Conservation (phyloP, 2,113 vertebrate species). For the Pogona vitticeps region DNA sequence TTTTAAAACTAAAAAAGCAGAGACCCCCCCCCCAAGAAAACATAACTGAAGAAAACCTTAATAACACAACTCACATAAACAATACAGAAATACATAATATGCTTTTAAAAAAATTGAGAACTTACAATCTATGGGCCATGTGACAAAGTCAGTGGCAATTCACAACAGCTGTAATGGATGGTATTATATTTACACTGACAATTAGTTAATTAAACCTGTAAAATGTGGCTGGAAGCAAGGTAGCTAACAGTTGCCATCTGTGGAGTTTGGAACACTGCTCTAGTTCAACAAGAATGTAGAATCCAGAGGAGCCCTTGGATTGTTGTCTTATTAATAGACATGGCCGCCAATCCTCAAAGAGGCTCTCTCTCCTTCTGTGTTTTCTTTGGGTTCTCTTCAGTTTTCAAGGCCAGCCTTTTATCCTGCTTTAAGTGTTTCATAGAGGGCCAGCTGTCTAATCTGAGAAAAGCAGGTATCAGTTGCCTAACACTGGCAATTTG, state of each 20-base stretch:
- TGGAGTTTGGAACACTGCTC: not conserved
- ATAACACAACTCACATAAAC: too few species aligned
- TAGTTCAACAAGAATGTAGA: not conserved
- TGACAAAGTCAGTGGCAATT: too few species aligned
- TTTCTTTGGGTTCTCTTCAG: not conserved
- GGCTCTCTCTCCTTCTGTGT: not conserved
- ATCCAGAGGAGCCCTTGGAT: not conserved
- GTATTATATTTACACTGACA: too few species aligned
- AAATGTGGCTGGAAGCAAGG: not conserved
- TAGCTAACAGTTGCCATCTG: not conserved
- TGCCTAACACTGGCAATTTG: not conserved
- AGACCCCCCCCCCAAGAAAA: too few species aligned
- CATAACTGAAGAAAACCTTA: too few species aligned
- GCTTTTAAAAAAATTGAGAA: too few species aligned
- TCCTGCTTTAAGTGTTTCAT: not conserved
- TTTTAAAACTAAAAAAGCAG: too few species aligned
- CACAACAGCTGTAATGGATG: too few species aligned
- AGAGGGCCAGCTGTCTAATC: not conserved
- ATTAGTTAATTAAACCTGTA: not conserved
- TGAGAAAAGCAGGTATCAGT: not conserved
- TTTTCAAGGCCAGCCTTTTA: not conserved
- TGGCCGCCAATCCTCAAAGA: not conserved
- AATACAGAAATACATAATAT: too few species aligned
- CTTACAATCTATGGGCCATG: too few species aligned
- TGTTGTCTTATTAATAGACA: not conserved